A percentile compares a stretch with the other conserved stretches of the same genome.
Evolutionary conservation across 1,140 invertebrate genomes (phyloP).

Genomic region (Papilio aristodemus): DNA sequence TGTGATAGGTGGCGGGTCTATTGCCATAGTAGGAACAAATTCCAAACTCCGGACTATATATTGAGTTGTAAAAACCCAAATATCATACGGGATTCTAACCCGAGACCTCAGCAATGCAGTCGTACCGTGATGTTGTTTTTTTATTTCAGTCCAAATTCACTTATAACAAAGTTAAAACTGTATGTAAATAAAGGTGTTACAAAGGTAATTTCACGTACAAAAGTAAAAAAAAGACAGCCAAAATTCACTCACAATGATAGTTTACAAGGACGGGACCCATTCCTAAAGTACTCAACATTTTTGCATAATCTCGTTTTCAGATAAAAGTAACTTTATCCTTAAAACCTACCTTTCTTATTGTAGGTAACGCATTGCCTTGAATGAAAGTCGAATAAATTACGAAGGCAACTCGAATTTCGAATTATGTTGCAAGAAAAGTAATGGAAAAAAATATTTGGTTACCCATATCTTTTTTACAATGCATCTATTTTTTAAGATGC

Average conservation of each 20-base stretch:
- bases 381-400: constrained; percentile 14
- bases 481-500: no score
- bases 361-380: constrained; percentile 23
- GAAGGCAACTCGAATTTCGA: neutral
- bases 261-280: constrained; percentile 24
- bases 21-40: no score
- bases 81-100: no score
- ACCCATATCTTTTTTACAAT: no score
- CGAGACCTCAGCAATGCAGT: no score
- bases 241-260: constrained; percentile 19
- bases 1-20: no score
- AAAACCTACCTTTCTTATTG: constrained; percentile 32
- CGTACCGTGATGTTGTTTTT: no score
- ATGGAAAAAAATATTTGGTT: neutral
- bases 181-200: constrained; percentile 9
- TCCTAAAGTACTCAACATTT: constrained; percentile 27
- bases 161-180: neutral
- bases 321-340: constrained; percentile 31
- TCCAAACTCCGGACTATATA: no score
- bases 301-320: constrained; percentile 34
- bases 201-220: constrained; percentile 16
- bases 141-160: neutral
- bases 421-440: no score
- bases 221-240: neutral
- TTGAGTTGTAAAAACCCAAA: no score